A percentile compares a stretch with the other conserved stretches of the same genome.
Evolutionary conservation across 2,113 vertebrate genomes (phyloP).

Genomic region (Protomyctophum bolini): DNA sequence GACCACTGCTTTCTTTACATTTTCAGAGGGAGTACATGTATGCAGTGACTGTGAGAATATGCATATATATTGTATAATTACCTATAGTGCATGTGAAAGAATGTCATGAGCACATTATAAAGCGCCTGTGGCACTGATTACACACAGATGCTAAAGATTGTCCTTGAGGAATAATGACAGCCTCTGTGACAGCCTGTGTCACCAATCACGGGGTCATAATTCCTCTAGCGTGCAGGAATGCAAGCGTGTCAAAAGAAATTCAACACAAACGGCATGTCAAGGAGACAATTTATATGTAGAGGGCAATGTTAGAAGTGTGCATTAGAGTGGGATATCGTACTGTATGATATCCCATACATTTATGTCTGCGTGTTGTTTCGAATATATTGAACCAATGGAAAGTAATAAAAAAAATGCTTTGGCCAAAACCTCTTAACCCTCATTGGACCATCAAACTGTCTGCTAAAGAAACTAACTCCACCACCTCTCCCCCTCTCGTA

Average conservation of each 20-base stretch:
- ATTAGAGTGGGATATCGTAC: background rate
- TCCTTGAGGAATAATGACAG: conserved; percentile 70
- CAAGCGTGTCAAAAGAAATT: conserved; percentile 61
- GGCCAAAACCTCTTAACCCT: too few species aligned
- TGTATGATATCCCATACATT: too few species aligned
- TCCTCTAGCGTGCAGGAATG: conserved; percentile 63
- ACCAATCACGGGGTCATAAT: conserved; percentile 62
- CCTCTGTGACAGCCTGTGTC: conserved; percentile 62
- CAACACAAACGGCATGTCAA: conserved; percentile 56
- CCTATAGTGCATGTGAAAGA: conserved; percentile 6
- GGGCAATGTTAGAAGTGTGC: background rate
- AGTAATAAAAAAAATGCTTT: too few species aligned
- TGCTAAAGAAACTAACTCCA: too few species aligned
- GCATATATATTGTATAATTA: background rate
- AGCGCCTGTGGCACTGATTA: conserved; percentile 67
- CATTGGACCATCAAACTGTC: too few species aligned
- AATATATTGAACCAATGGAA: too few species aligned
- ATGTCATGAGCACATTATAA: conserved; percentile 56
- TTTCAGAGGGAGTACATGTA: conserved; percentile 9
- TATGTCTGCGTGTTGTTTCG: too few species aligned
- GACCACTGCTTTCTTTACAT: background rate
- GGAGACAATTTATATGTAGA: conserved; percentile 50
- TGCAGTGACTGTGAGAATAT: background rate
- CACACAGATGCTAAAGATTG: conserved; percentile 57
- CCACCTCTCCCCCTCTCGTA: too few species aligned